Base-by-base conservation (phyloP, 1,140 invertebrate genomes). In the Planococcus citri region DNA sequence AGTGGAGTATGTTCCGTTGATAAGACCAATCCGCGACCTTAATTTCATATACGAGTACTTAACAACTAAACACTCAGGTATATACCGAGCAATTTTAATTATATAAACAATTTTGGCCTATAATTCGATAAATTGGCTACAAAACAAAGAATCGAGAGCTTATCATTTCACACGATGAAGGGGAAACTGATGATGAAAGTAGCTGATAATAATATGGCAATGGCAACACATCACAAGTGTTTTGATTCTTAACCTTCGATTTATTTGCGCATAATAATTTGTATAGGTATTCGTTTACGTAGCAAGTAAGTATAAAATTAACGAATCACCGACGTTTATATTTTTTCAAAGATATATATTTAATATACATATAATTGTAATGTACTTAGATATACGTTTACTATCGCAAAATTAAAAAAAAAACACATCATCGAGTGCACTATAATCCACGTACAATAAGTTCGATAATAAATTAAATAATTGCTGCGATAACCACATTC, bases 91-190 rank as follows among this genome's bases (percentile, higher is more conserved):
- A 20, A 51, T 51, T 51, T 51, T 51, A 51, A 51, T 51, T 51
- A 51, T 51, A 51, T 51, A 51, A 51, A 51, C 17, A 51, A 14
- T 51, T 51, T 51, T 51, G 41, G 41, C 41, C 41, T 51, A 51
- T 51, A 51, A 51, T 51, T 51, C 41, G 41, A 51, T 51, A 51
- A 51, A 51, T 51, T 51, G 41, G 41, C 41, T n/a, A n/a, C 41
- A 51, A 6, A 33, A 51, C 41, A 51, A 51, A 51, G 41, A 51
- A 51, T 3, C 41, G 41, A 51, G 41, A 14, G 41, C 41, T 51
- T 51, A 51, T 51, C 41, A 51, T 17, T 51, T 20, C 6, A 8
- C n/a, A n/a, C n/a, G 41, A 51, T n/a, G 41, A 51, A 20, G 41
- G n/a, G 41, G 41, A 51, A 20, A 51, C 41, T 17, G 41, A 51